Conservation (phyloP, 2,888 invertebrate genomes). For the Apotomis betuletana region DNA sequence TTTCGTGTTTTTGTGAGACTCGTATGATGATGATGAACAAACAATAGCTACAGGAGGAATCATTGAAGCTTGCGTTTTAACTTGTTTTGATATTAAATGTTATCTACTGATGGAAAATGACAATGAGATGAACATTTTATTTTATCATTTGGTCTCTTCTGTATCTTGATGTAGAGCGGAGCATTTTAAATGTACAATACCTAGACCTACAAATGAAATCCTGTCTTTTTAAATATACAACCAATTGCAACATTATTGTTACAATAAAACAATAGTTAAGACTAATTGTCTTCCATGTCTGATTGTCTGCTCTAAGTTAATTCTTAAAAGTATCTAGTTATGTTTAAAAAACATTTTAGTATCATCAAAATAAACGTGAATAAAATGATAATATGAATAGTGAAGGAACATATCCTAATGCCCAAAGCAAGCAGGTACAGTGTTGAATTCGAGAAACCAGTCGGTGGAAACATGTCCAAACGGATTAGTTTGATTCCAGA, state of each 20-base stretch:
- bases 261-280: too few species aligned
- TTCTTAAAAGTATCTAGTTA: too few species aligned
- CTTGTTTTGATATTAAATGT: not conserved
- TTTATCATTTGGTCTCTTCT: too few species aligned
- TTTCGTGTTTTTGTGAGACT: conserved; percentile 29
- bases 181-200: too few species aligned
- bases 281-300: too few species aligned
- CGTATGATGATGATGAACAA: conserved; percentile 30
- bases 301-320: too few species aligned
- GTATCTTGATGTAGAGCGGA: too few species aligned
- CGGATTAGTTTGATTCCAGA: conserved; percentile 27
- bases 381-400: not conserved
- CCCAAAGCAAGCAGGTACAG: conserved; percentile 24
- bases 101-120: not conserved
- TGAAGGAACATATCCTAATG: conserved; percentile 13
- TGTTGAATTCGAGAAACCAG: conserved; percentile 37
- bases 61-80: not conserved
- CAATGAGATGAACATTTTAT: not conserved
- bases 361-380: not conserved
- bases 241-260: too few species aligned
- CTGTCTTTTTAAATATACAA: too few species aligned
- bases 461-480: conserved; percentile 39
- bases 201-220: too few species aligned
- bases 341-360: too few species aligned
- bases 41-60: conserved; percentile 1